Evolutionary conservation across 1,140 invertebrate species (phyloP), one percentile per base, ranked within the genome.

Genomic region (Plodia interpunctella): DNA sequence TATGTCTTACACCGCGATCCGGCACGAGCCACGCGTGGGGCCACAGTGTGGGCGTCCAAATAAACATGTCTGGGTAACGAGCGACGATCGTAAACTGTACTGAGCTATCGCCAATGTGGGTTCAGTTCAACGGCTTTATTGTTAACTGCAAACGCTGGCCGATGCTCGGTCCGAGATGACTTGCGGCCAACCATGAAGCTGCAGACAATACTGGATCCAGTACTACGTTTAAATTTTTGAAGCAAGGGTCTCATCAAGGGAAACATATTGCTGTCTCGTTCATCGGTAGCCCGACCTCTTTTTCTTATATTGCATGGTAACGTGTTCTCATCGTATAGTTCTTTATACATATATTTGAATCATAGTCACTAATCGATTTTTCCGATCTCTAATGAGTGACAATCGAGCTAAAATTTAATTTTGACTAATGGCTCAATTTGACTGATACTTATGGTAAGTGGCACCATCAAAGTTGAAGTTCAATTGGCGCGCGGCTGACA

Each of bases 11-110:
- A 21, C 50, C 76, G 60, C 13, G 30, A n/a, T 1, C 13, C 6
- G 77, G 72, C 78, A 78, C 74, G 74, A 79, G 78, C 80, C 78
- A 72, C 70, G 71, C 78, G 80, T 85, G 82, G 77, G 74, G 72
- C 67, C 65, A 30, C 51, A 13, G 51, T 57, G 83, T 86, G 75
- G 83, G 83, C 75, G 80, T 77, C 76, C 80, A 57, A 83, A 85
- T 85, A 85, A 85, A 85, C 74, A 85, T 79, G 76, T 82, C 80
- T 19, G 59, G 61, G 66, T 76, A 81, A 81, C 75, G 70, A 79
- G 75, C 59, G 38, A 6, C 19, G 50, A 67, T 82, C 80, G 74
- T 83, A 81, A 83, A 85, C 60, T 71, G 59, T 52, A 30, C 60
- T 60, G 66, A 69, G 65, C 68, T 72, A 74, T 71, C 64, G 57